A percentile compares a stretch with the other conserved stretches of the same genome.
phyloP scores from a whole-genome alignment of 2,797 vertebrate species.

The Emys orbicularis region DNA sequence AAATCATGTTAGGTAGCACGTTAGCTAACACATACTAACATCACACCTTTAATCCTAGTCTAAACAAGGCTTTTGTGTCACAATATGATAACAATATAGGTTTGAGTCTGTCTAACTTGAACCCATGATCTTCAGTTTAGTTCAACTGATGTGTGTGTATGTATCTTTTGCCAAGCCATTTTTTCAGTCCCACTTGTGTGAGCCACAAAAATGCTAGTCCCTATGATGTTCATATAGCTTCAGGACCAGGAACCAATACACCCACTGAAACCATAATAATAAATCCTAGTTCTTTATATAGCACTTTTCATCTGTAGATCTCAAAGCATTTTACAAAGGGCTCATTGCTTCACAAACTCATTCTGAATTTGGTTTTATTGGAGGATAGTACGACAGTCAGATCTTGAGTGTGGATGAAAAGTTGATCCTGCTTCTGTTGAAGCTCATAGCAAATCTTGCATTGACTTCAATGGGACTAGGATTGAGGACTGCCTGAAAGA shows the following conservation, averaged over 20 bases:
- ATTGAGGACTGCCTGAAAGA: background rate
- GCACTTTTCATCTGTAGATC: background rate
- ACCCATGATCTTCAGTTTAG: background rate
- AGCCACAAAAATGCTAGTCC: background rate
- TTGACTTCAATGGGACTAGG: background rate
- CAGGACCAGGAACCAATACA: background rate
- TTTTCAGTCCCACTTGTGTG: background rate
- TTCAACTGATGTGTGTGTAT: background rate
- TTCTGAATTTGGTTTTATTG: background rate
- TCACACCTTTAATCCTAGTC: background rate
- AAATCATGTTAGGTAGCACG: background rate
- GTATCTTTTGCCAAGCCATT: background rate
- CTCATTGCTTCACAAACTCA: background rate
- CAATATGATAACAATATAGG: background rate
- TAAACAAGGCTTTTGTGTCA: fast-evolving
- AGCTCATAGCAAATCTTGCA: background rate
- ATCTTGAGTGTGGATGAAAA: background rate
- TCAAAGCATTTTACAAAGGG: background rate
- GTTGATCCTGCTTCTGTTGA: background rate
- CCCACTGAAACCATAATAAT: background rate
- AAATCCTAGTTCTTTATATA: background rate
- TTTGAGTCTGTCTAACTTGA: background rate
- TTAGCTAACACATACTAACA: fast-evolving
- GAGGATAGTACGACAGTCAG: fast-evolving
- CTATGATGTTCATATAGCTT: background rate